A percentile compares a stretch with the other conserved stretches of the same genome.
These are phyloP conservation scores for Malurus elegans DNA, from an alignment of 2,113 vertebrate species.

Conservation along the genomic window DNA sequence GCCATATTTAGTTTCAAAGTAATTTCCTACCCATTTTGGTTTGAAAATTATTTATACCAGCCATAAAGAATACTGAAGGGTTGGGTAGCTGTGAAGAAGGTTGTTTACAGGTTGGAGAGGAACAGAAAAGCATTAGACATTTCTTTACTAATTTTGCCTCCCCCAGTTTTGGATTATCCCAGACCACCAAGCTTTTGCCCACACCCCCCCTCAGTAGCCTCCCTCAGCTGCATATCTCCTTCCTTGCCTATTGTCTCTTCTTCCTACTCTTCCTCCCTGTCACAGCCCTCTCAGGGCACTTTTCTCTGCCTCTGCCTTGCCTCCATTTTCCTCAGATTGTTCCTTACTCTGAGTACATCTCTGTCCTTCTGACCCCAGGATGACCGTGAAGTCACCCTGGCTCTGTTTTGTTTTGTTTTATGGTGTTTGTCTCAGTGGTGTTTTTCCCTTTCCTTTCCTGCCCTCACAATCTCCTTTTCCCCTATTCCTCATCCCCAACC, in stretches of 20 bases:
- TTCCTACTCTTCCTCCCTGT: background rate
- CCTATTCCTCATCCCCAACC: background rate
- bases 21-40: background rate
- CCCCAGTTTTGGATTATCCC: background rate
- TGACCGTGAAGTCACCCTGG: background rate
- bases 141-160: background rate
- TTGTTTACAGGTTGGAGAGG: background rate
- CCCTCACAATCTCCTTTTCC: background rate
- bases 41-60: background rate
- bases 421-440: background rate
- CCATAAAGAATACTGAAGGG: background rate
- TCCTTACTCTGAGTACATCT: background rate
- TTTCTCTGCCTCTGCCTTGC: background rate
- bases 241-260: background rate
- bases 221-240: background rate
- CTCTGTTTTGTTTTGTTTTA: background rate
- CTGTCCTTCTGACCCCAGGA: background rate
- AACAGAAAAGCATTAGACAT: background rate
- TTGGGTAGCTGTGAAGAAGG: background rate
- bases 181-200: background rate
- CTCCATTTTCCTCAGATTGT: background rate
- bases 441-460: background rate
- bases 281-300: background rate
- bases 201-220: rapidly evolving
- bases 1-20: background rate